Evolutionary conservation across 2,888 invertebrate genomes (phyloP), one percentile per base, ranked within the genome.

Genomic region (Catocala sponsa): DNA sequence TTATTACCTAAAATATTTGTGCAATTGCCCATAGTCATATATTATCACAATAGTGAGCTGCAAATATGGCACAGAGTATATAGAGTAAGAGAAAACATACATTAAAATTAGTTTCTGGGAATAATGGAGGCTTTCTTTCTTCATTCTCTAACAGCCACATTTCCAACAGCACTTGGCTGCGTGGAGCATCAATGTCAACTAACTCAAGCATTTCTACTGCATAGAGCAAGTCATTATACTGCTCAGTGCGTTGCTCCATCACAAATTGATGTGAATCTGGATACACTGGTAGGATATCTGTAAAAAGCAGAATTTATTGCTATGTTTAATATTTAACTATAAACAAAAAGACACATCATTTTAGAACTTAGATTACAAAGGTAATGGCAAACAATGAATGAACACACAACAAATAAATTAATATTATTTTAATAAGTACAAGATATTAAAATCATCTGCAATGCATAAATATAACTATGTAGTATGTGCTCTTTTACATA

Each of bases 81-180:
- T 25, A 25, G 25, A 25, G 25, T 25, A 6, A 44, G 41, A 44
- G 7, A 10, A 38, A 42, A 54, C 63, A 76, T 70, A 94, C 94
- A 74, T 81, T 83, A 58, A 74, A 89, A 60, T 87, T 88, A 9
- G 89, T 92, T 53, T 92, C 91, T 0, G 86, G 85, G 57, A 91
- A 92, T 1, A 85, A 25, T 0, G 91, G 90, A 9, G 94, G 90
- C 44, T 80, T 83, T 11, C 76, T 70, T 51, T 95, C 95, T 65
- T 97, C 97, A 60, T 95, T 96, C 83, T 98, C 97, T 41, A 98
- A 83, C 15, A 98, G 89, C 97, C 97, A 98, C 97, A 98, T 97
- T 32, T 96, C 95, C 53, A 97, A 91, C 73, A 97, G 95, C n/a
- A 97, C 91, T 80, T 96, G 95, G 62, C 96, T 94, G 70, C 96